Base-by-base conservation (phyloP, 2,113 vertebrate genomes). In the Eulacestoma nigropectus region DNA sequence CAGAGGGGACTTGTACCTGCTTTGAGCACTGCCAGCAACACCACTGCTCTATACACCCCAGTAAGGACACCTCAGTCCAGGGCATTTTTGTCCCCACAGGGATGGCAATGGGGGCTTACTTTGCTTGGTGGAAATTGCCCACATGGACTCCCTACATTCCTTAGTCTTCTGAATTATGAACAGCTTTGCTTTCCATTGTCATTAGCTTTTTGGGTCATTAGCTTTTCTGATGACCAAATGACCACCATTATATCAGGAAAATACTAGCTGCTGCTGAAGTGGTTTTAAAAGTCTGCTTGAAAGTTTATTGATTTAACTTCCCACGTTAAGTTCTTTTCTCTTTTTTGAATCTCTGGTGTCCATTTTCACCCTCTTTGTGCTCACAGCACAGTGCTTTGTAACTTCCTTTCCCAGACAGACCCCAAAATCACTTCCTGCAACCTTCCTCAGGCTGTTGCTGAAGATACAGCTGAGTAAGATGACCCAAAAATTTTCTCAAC, bases 381-480 rank as follows among this genome's bases (percentile, higher is more conserved):
- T 50, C 50, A 67, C 6, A 22, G 23, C 50, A 87, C 9, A 35
- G 17, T 27, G 14, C 26, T 89, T 92, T 27, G 14, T 35, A 78
- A 72, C 60, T 57, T 67, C 56, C 49, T 74, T 26, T 80, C 16
- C n/a, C 39, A 75, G 46, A 84, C 5, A 97, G 47, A 92, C 17
- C 35, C 55, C 22, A 88, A 94, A 79, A 70, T 26, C 33, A 53
- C 37, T 79, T 93, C 76, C 69, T 80, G 82, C 22, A 89, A 87
- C 81, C 65, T 52, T 59, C 56, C 42, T 67, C 23, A 22, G 47
- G 63, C 70, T 87, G 13, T 50, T 97, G 84, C 52, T 96, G 69
- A 85, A 91, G 72, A 89, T 41, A 62, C 30, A 59, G 39, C 49
- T 92, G 95, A 94, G 80, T 49, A 91, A 92, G 62, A 76, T 89